Conservation (phyloP, 2,113 vertebrate genomes). For the Scalopus aquaticus region DNA sequence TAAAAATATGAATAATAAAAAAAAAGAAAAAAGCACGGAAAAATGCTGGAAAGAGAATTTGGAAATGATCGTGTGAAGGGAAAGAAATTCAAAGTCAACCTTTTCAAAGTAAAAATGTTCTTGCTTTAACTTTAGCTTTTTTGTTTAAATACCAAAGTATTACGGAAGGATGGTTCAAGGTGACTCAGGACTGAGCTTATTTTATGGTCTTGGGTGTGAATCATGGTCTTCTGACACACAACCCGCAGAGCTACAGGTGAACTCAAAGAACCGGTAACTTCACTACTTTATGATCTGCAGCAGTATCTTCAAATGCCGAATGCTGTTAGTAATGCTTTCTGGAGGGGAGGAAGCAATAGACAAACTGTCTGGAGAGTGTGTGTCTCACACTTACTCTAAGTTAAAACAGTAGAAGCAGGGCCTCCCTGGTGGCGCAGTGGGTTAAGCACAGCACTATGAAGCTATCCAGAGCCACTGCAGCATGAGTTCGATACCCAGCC, state of each 20-base stretch:
- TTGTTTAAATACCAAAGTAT: slow-evolving; percentile 53
- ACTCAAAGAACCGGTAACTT: slow-evolving; percentile 45
- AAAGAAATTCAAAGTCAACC: slow-evolving; percentile 17
- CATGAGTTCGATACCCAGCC: too few species aligned
- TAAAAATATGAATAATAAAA: too few species aligned
- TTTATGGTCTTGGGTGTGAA: neutral
- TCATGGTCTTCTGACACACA: slow-evolving; percentile 7
- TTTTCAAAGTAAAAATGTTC: slow-evolving; percentile 36
- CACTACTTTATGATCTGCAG: slow-evolving; percentile 17
- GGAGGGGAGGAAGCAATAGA: neutral
- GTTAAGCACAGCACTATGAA: too few species aligned
- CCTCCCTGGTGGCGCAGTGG: too few species aligned
- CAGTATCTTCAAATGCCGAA: slow-evolving; percentile 20
- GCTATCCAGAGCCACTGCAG: too few species aligned
- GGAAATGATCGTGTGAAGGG: neutral
- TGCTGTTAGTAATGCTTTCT: neutral
- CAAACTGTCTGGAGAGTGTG: neutral
- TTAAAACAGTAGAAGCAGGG: neutral
- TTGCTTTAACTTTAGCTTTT: slow-evolving; percentile 48
- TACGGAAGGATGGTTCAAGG: slow-evolving; percentile 3
- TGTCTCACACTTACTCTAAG: neutral
- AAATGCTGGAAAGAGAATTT: slow-evolving; percentile 13
- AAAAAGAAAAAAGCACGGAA: slow-evolving; percentile 51
- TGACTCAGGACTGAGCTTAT: neutral
- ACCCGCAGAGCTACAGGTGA: slow-evolving; percentile 21